phyloP scores from a whole-genome alignment of 2,113 vertebrate species.

The Semnopithecus entellus region DNA sequence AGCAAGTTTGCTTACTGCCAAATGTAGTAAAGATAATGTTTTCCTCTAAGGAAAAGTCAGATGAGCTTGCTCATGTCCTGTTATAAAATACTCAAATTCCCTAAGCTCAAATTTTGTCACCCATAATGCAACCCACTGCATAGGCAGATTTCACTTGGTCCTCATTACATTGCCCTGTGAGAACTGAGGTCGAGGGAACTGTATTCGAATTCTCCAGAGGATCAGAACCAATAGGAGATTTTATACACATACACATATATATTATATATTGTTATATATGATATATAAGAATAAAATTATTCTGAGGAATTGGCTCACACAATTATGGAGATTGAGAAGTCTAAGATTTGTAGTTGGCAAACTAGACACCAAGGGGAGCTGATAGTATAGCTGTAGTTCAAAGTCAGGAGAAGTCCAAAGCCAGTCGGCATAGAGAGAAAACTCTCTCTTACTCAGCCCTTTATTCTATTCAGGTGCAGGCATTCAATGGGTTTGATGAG shows the following conservation, averaged over 20 bases:
- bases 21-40: constrained; percentile 30
- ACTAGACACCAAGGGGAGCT: background rate
- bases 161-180: background rate
- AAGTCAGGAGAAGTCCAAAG: background rate
- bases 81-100: constrained; percentile 38
- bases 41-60: background rate
- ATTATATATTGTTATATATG: background rate
- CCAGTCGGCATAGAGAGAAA: background rate
- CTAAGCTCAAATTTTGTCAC: constrained; percentile 1
- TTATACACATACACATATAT: background rate
- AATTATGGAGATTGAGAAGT: background rate
- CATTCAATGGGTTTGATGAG: background rate
- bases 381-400: background rate
- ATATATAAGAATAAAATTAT: background rate
- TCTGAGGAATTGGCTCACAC: background rate
- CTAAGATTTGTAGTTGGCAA: background rate
- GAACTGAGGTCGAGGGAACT: background rate
- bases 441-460: background rate
- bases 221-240: background rate
- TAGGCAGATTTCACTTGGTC: background rate
- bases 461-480: background rate
- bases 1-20: background rate
- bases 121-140: background rate
- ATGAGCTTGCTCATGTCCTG: background rate
- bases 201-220: background rate